Evolutionary conservation across 2,888 invertebrate species (phyloP).

Genomic region (Eupithecia insigniata): DNA sequence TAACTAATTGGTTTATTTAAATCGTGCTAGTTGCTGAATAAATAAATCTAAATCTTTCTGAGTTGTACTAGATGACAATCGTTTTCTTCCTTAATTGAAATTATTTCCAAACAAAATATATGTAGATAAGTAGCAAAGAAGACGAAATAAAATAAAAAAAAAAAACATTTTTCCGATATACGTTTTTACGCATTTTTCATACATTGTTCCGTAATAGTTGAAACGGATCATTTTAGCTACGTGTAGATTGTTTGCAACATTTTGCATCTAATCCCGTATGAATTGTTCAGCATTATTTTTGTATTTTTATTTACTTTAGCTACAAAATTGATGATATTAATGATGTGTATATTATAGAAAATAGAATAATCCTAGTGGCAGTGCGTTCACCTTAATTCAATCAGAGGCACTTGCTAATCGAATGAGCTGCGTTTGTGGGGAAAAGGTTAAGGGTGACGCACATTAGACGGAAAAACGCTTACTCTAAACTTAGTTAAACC

Average conservation of each 20-base stretch:
- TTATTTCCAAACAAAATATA: neutral
- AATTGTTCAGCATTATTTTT: too few relatives aligned
- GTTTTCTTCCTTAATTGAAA: neutral
- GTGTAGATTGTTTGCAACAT: too few relatives aligned
- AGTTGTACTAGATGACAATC: too few relatives aligned
- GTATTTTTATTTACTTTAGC: neutral
- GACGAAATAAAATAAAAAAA: too few relatives aligned
- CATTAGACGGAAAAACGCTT: conserved; percentile 52
- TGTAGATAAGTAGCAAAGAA: neutral
- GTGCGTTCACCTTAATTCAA: conserved; percentile 80
- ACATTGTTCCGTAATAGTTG: too few relatives aligned
- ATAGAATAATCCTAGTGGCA: conserved; percentile 28
- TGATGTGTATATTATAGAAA: neutral
- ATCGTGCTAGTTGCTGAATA: too few relatives aligned
- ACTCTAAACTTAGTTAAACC: neutral
- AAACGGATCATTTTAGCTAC: too few relatives aligned
- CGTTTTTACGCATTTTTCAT: too few relatives aligned
- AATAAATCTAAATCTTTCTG: too few relatives aligned
- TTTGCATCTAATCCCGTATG: too few relatives aligned
- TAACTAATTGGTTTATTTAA: too few relatives aligned
- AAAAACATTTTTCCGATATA: too few relatives aligned
- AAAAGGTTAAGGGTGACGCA: conserved; percentile 61
- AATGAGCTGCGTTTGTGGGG: conserved; percentile 76
- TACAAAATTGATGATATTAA: neutral
- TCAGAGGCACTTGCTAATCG: conserved; percentile 78